Conservation (phyloP, 2,888 invertebrate species). For the Hydropsyche betteni region DNA sequence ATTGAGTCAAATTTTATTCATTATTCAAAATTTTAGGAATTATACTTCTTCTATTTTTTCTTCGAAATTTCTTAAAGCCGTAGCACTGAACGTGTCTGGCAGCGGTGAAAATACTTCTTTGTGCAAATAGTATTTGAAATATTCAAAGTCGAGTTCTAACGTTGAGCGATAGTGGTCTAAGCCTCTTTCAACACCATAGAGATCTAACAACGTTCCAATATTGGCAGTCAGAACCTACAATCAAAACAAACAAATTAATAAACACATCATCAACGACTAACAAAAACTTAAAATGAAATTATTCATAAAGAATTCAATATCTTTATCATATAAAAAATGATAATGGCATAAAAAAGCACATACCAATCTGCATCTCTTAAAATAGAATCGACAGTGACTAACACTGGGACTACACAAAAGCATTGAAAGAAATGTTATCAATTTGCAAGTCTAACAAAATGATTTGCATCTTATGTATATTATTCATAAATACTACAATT, state of each 20-base stretch:
- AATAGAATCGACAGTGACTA: too few species aligned
- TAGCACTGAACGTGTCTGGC: conserved; percentile 68
- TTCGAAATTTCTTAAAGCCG: conserved; percentile 70
- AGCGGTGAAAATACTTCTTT: conserved; percentile 77
- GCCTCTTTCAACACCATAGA: conserved; percentile 82
- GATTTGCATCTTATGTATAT: too few species aligned
- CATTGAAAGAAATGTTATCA: too few species aligned
- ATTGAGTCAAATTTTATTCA: conserved; percentile 4
- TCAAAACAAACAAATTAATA: conserved; percentile 43
- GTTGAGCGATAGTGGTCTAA: conserved; percentile 80
- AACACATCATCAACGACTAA: too few species aligned
- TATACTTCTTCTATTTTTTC: conserved; percentile 74
- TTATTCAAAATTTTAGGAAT: neutral
- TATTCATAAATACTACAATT: too few species aligned
- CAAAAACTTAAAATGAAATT: too few species aligned
- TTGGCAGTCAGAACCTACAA: conserved; percentile 82
- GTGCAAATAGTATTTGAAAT: conserved; percentile 78
- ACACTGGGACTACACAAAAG: too few species aligned
- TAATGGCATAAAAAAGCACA: too few species aligned
- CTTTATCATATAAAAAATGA: too few species aligned
- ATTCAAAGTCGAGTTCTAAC: conserved; percentile 74
- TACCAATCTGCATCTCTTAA: too few species aligned
- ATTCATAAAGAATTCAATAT: too few species aligned
- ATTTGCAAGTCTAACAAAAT: too few species aligned
- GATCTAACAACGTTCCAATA: conserved; percentile 78